A percentile compares a stretch with the other conserved stretches of the same genome.
These are phyloP conservation scores for Notarius quadriscutis DNA, from an alignment of 2,113 vertebrate genomes.

Conservation along the genomic window DNA sequence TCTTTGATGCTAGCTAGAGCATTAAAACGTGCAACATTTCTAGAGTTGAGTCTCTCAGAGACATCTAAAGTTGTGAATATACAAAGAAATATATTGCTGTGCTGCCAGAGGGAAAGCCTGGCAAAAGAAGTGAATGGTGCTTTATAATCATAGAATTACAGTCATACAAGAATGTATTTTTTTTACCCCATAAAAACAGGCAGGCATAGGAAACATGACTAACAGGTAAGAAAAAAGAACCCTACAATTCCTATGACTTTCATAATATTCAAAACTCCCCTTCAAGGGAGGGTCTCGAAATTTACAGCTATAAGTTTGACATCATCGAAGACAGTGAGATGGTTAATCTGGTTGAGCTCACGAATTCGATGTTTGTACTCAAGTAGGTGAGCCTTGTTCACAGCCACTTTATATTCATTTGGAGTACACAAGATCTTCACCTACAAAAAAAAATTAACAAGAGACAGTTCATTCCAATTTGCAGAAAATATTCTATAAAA, in stretches of 20 bases:
- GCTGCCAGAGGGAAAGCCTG: neutral
- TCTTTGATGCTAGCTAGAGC: neutral
- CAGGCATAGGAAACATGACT: neutral
- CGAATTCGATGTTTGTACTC: constrained; percentile 56
- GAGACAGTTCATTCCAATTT: neutral
- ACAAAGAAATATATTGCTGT: neutral
- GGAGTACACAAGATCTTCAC: constrained; percentile 58
- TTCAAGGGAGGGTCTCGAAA: constrained; percentile 46
- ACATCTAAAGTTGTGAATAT: neutral
- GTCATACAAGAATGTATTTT: neutral
- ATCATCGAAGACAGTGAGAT: constrained; percentile 38
- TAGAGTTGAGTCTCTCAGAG: neutral
- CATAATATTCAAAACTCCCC: neutral
- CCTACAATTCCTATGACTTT: neutral
- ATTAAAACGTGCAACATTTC: neutral
- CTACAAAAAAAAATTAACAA: constrained; percentile 43
- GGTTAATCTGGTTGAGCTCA: constrained; percentile 54
- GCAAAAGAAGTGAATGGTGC: neutral
- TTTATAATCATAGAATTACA: neutral
- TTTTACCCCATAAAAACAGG: neutral
- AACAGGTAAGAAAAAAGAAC: neutral
- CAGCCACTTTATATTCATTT: constrained; percentile 51
- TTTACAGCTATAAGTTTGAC: constrained; percentile 44
- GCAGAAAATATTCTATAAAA: neutral
- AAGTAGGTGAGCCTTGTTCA: constrained; percentile 54